Percentiles rank a stretch among this genome's conserved stretches.
These are phyloP conservation scores for Eupithecia subfuscata DNA, from an alignment of 2,888 invertebrate species.

Conservation along the genomic window DNA sequence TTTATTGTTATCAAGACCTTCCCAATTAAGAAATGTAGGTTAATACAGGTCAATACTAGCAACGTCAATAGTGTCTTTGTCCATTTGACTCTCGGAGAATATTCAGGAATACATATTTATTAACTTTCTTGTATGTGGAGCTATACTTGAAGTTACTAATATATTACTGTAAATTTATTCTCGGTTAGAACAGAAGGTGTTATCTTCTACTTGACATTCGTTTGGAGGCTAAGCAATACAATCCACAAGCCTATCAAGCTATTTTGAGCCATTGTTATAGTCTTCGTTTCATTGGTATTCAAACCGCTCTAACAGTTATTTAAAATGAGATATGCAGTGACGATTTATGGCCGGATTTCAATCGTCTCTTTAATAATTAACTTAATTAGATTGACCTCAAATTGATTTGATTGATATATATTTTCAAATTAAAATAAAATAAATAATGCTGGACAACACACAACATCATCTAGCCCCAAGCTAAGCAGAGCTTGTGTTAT, in stretches of 20 bases:
- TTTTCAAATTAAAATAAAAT: neutral
- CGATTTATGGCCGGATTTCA: conserved; percentile 47
- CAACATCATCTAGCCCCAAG: too few relatives aligned
- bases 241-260: neutral
- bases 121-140: too few relatives aligned
- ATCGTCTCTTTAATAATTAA: conserved; percentile 37
- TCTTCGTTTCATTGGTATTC: conserved; percentile 38
- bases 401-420: conserved; percentile 12
- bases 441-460: too few relatives aligned
- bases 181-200: neutral
- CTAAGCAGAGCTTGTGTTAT: too few relatives aligned
- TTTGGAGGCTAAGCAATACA: neutral
- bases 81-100: neutral
- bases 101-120: too few relatives aligned
- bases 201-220: neutral
- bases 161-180: neutral
- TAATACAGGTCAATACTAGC: neutral
- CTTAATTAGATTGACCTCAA: too few relatives aligned
- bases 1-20: conserved; percentile 9
- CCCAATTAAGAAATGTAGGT: conserved; percentile 8
- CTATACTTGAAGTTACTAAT: neutral
- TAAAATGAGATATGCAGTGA: conserved; percentile 47
- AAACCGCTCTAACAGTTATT: conserved; percentile 37
- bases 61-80: neutral
- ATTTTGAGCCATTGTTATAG: neutral